Base-by-base conservation (phyloP, 1,140 invertebrate species). In the Hylyphantes graminicola region DNA sequence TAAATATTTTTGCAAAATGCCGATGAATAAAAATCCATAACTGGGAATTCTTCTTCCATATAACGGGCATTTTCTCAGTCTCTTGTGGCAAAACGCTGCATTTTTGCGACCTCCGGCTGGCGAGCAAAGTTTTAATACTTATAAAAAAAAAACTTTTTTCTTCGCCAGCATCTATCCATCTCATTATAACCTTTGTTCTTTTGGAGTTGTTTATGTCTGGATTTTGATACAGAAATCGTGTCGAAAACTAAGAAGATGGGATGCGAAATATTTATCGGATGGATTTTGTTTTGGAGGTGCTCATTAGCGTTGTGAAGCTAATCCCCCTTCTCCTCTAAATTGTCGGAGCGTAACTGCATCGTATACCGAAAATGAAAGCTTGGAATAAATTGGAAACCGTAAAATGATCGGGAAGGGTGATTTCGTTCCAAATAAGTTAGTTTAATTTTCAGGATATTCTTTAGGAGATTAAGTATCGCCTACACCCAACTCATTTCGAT, bases 341-440 rank as follows among this genome's bases (percentile, higher is more conserved):
- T 72, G 61, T n/a, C 57, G 59, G 21, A 75, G 68, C 80, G 80
- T 83, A 51, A 61, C 17, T 64, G 11, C 17, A 55, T 21, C 35
- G 68, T 78, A 78, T 83, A 74, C 80, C n/a, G 57, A 75, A 83
- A 83, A 83, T 83, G 80, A 83, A 83, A 48, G 80, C 80, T 83
- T 83, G 80, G 65, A 83, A 83, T 83, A 75, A 83, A 83, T 83
- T 74, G 80, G 48, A 54, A 74, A 72, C 67, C 61, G 75, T 83
- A 67, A 83, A 83, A 75, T 65, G 57, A 54, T 81, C 57, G 11
- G 8, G 35, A 35, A 35, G 35, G 67, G 79, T 67, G 68, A 19
- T 67, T 57, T 51, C 53, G 17, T 51, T 35, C 19, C 67, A 70
- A 68, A 70, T 78, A 11, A 48, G 19, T 70, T 53, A 54, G 51